Base-by-base conservation (phyloP, 2,888 invertebrate genomes). In the Pandemis heparana region DNA sequence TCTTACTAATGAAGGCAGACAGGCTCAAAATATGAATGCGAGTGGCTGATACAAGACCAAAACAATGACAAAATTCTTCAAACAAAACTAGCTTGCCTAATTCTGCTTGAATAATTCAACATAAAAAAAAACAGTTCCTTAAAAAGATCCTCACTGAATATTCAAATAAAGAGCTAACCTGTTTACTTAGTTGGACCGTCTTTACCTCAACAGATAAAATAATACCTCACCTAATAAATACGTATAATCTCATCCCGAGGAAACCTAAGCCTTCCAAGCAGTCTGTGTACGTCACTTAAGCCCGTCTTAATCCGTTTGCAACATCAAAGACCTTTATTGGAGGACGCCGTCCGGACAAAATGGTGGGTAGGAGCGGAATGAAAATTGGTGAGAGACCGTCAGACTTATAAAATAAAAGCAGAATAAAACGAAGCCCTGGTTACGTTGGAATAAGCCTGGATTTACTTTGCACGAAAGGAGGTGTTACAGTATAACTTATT, bases 261-360 rank as follows among this genome's bases (percentile, higher is more conserved):
- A 62, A 18, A 23, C 46, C 39, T 41, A 51, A 61, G 66, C 51
- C 39, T 46, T 71, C 46, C 32, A 14, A 32, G 56, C 56, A 46
- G 63, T 18, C 46, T 63, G 62, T 32, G 60, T 71, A 71, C 62
- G 43, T 56, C 72, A 67, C 66, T 68, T 73, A 73, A 73, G 63
- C 7, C 56, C 3, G 48, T 18, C 68, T 63, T 73, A 73, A 73
- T 73, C 68, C 56, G 56, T 73, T 73, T 63, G 56, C 67, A 56
- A 59, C 68, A 56, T 68, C 72, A 73, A 73, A 73, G 68, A 73
- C 63, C 68, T 73, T 63, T 41, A 71, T 16, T 62, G 66, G 38
- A 62, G 9, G 39, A 39, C 23, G 46, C 53, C 32, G 66, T 32
- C 23, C 39, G 56, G 61, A 14, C 12, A 48, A 53, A 41, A 14